phyloP scores from a whole-genome alignment of 2,113 vertebrate genomes.

The Lampris megalopsis region DNA sequence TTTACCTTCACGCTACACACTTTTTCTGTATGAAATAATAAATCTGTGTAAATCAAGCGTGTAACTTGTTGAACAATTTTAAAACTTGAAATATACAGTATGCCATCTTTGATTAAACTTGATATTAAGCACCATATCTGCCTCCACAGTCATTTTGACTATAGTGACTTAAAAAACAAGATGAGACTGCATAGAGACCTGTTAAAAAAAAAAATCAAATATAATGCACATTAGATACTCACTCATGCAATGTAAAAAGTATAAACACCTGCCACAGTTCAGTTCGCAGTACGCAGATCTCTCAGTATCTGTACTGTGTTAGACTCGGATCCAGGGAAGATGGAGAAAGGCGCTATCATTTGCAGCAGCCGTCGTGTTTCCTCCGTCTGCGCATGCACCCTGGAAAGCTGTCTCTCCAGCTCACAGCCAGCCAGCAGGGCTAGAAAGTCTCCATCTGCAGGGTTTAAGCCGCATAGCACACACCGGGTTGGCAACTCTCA shows the following conservation, averaged over 20 bases:
- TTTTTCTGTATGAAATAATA: not conserved
- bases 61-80: constrained; percentile 41
- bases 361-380: constrained; percentile 56
- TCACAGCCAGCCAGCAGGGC: constrained; percentile 38
- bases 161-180: constrained; percentile 10
- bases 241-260: constrained; percentile 4
- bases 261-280: not conserved
- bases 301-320: not conserved
- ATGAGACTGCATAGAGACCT: constrained; percentile 9
- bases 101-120: constrained; percentile 63
- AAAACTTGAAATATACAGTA: constrained; percentile 12
- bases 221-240: not conserved
- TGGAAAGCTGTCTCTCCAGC: constrained; percentile 51
- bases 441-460: constrained; percentile 59
- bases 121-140: constrained; percentile 45
- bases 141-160: constrained; percentile 33
- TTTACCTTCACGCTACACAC: not conserved
- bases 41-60: not conserved
- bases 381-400: constrained; percentile 56
- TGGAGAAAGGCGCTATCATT: constrained; percentile 40
- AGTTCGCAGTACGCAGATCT: not conserved
- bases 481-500: not conserved
- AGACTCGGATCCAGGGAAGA: constrained; percentile 15
- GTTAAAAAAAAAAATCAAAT: not conserved
- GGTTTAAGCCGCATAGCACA: constrained; percentile 9